These are phyloP conservation scores for Pangasius larnaudii DNA, from an alignment of 2,797 vertebrate genomes.

Conservation along the genomic window DNA sequence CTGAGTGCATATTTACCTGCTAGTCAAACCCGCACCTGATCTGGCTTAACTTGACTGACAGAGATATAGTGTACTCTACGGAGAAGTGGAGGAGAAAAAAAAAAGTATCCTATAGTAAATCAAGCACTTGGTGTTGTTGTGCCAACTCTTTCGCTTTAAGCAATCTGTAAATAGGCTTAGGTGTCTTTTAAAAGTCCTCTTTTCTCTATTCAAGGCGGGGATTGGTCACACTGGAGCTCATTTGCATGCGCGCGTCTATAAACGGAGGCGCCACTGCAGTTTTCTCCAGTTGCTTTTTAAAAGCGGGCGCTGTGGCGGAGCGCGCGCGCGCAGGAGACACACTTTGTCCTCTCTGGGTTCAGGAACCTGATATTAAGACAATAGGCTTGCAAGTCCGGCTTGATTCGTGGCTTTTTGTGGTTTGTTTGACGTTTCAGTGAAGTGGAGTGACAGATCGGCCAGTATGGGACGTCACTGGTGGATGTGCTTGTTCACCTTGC, in stretches of 20 bases:
- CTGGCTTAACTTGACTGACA: neutral
- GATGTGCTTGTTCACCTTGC: constrained; percentile 63
- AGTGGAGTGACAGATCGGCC: constrained; percentile 53
- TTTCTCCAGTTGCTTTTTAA: constrained; percentile 66
- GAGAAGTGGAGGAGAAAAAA: neutral
- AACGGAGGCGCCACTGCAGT: constrained; percentile 78
- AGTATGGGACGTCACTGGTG: constrained; percentile 66
- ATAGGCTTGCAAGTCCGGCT: constrained; percentile 19
- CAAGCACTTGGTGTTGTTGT: constrained; percentile 66
- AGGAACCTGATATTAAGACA: constrained; percentile 28
- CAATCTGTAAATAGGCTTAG: constrained; percentile 79
- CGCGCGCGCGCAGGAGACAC: constrained; percentile 51
- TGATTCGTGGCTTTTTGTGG: constrained; percentile 18
- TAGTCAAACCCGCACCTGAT: neutral
- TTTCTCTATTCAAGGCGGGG: constrained; percentile 64
- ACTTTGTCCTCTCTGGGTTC: constrained; percentile 38
- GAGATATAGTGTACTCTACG: no score
- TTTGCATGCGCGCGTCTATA: constrained; percentile 93
- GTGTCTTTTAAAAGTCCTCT: constrained; percentile 73
- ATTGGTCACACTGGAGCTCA: constrained; percentile 79
- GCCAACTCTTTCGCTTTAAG: constrained; percentile 66
- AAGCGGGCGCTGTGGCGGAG: constrained; percentile 58
- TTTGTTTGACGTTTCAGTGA: constrained; percentile 18
- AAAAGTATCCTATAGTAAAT: constrained; percentile 58
- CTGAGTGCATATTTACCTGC: no score